These are phyloP conservation scores for Sceloporus tristichus DNA, from an alignment of 2,113 vertebrate species.

Conservation along the genomic window DNA sequence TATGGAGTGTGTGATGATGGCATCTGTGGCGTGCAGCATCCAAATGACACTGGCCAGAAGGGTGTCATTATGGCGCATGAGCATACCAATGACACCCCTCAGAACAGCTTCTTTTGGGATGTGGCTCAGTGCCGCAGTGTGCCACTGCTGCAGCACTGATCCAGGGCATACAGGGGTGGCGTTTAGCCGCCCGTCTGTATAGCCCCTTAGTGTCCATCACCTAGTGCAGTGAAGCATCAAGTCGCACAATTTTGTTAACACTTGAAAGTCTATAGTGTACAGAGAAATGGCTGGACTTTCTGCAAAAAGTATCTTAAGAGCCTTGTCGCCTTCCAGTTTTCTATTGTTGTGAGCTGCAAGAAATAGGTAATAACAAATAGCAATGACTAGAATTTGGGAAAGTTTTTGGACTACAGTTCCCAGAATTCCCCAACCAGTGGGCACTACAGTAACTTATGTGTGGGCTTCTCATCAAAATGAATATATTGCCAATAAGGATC, in stretches of 20 bases:
- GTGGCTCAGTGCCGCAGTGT: too few species aligned
- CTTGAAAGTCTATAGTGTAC: neutral
- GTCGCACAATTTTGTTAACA: neutral
- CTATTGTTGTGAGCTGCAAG: slow-evolving; percentile 33
- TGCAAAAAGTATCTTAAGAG: neutral
- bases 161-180: too few species aligned
- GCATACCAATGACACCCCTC: too few species aligned
- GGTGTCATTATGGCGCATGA: too few species aligned
- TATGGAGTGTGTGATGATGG: too few species aligned
- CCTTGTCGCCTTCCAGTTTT: neutral
- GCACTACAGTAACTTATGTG: neutral
- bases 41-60: too few species aligned
- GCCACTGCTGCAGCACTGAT: too few species aligned
- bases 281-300: neutral
- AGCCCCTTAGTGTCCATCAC: neutral
- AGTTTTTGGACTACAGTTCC: too few species aligned
- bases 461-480: slow-evolving; percentile 16
- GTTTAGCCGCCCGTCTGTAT: too few species aligned
- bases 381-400: neutral
- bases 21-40: too few species aligned
- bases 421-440: too few species aligned
- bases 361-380: neutral
- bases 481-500: neutral
- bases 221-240: neutral
- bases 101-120: too few species aligned